Evolutionary conservation across 2,888 invertebrate species (phyloP).

Genomic region (Trimorus sp.): DNA sequence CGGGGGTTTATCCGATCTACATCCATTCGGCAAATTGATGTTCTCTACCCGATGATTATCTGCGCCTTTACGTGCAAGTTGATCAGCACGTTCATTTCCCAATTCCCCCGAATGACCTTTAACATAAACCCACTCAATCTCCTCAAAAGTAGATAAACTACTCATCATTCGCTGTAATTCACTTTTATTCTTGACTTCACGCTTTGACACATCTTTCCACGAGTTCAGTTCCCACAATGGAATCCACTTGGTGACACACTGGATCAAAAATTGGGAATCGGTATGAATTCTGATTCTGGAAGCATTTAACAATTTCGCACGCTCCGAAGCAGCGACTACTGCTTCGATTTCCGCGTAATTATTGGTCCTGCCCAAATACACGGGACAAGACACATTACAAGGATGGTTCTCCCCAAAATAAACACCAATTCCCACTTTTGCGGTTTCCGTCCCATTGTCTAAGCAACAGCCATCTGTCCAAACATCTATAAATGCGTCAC

Average conservation of each 20-base stretch:
- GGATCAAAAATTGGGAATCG: constrained; percentile 18
- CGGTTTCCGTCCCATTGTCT: background rate
- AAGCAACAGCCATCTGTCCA: constrained; percentile 24
- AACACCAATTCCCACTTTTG: constrained; percentile 4
- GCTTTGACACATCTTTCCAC: constrained; percentile 15
- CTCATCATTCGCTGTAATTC: constrained; percentile 17
- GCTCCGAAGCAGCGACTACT: background rate
- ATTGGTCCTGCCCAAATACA: background rate
- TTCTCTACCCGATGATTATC: background rate
- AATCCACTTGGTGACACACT: constrained; percentile 13
- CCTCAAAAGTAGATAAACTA: background rate
- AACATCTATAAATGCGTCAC: background rate
- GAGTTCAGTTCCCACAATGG: constrained; percentile 7
- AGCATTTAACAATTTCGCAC: background rate
- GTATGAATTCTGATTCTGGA: constrained; percentile 5
- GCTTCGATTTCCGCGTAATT: constrained; percentile 17
- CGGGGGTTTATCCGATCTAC: no score
- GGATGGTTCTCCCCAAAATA: constrained; percentile 16
- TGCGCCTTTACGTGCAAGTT: background rate
- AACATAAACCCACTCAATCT: constrained; percentile 7
- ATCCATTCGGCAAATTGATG: background rate
- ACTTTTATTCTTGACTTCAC: constrained; percentile 4
- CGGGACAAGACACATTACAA: background rate
- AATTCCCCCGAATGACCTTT: constrained; percentile 10
- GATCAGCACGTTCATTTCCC: constrained; percentile 5